A percentile compares a stretch with the other conserved stretches of the same genome.
These are phyloP conservation scores for Cynopterus sphinx DNA, from an alignment of 2,797 vertebrate genomes.

Conservation along the genomic window DNA sequence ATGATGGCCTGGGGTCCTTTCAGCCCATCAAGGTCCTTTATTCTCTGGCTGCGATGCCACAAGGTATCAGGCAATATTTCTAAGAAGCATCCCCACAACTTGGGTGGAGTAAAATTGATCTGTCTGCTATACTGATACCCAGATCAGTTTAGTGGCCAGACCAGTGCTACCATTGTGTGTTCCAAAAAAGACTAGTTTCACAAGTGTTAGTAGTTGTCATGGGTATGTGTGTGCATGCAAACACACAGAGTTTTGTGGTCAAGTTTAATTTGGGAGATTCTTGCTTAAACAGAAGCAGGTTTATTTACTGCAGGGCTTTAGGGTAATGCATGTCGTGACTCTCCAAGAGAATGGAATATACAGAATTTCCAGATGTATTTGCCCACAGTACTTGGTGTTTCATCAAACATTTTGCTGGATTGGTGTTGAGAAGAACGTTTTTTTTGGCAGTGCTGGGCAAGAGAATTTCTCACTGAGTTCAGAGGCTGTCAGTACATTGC, in stretches of 20 bases:
- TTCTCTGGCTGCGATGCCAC: neutral
- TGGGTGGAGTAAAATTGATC: neutral
- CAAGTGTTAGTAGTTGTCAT: neutral
- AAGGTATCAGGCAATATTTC: neutral
- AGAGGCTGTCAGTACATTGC: neutral
- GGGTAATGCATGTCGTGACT: neutral
- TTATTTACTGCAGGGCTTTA: constrained; percentile 40
- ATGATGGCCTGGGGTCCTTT: neutral
- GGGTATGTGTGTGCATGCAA: neutral
- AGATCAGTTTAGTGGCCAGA: neutral
- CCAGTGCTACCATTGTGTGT: neutral
- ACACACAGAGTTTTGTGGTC: neutral
- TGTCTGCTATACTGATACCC: neutral
- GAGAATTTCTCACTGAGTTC: neutral
- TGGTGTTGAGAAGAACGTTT: constrained; percentile 6
- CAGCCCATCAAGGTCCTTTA: neutral
- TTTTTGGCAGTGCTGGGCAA: neutral
- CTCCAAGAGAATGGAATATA: neutral
- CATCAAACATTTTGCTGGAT: neutral
- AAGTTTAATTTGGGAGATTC: constrained; percentile 1
- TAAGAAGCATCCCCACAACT: neutral
- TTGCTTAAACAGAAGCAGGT: constrained; percentile 26
- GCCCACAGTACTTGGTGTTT: neutral
- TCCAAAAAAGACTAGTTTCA: constrained; percentile 21
- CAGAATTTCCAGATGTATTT: constrained; percentile 15